Percentiles rank a stretch among this genome's conserved stretches.
Conservation (phyloP, 2,888 invertebrate genomes). For the Orchesellides sinensis region DNA sequence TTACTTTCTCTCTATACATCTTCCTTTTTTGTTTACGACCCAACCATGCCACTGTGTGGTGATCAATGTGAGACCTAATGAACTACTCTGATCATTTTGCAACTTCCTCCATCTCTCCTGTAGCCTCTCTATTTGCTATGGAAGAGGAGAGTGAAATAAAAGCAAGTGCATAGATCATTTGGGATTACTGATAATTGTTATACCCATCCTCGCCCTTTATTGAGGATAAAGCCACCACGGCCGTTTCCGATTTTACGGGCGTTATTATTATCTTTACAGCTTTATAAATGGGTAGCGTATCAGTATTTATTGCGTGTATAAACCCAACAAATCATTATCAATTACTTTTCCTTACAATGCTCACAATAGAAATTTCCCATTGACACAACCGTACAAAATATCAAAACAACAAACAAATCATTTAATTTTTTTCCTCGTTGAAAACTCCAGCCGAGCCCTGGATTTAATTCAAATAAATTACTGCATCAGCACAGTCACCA, state of each 20-base stretch:
- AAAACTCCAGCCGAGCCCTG: no score
- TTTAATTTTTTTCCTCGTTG: no score
- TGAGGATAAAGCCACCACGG: no score
- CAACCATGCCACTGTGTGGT: neutral
- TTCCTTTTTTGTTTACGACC: slow-evolving; percentile 26
- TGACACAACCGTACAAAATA: slow-evolving; percentile 4
- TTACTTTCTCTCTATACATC: neutral
- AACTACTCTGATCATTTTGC: slow-evolving; percentile 10
- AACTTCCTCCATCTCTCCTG: neutral
- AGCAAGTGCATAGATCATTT: slow-evolving; percentile 38
- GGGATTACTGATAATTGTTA: slow-evolving; percentile 43
- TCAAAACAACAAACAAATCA: no score
- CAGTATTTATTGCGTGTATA: neutral
- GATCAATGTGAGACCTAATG: slow-evolving; percentile 17
- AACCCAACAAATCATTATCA: slow-evolving; percentile 55
- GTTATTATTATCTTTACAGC: slow-evolving; percentile 28
- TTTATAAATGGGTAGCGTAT: neutral
- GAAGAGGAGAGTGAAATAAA: neutral
- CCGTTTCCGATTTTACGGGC: neutral
- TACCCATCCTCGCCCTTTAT: slow-evolving; percentile 13
- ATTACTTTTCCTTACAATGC: slow-evolving; percentile 23
- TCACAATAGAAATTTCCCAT: no score
- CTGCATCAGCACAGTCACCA: no score
- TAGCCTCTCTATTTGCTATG: no score
- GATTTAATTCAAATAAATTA: no score